Percentiles rank a stretch among this genome's conserved stretches.
Evolutionary conservation across 1,140 invertebrate species (phyloP).

Genomic region (Drosophila simulans): DNA sequence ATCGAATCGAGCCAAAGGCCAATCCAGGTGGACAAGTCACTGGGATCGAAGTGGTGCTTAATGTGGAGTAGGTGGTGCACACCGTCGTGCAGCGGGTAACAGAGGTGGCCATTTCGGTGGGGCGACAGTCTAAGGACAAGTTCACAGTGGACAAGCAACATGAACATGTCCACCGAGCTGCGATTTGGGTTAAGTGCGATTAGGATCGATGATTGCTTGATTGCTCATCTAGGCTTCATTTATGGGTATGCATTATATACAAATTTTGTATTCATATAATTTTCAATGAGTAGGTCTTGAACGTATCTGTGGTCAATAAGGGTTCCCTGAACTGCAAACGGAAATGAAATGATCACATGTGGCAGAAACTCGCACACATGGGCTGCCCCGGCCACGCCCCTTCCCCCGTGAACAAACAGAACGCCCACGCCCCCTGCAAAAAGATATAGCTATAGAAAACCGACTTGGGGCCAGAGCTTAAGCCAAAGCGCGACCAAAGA

Average conservation of each 20-base stretch:
- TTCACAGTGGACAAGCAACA: constrained; percentile 46
- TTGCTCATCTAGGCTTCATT: neutral
- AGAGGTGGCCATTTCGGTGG: constrained; percentile 2
- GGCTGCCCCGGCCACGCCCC: constrained; percentile 48
- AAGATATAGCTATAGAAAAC: constrained; percentile 29
- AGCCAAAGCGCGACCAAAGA: constrained; percentile 13
- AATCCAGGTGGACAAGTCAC: constrained; percentile 68
- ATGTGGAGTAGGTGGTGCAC: neutral
- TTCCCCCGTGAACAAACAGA: constrained; percentile 48
- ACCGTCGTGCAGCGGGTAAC: neutral
- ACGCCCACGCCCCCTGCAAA: constrained; percentile 59
- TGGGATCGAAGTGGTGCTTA: constrained; percentile 43
- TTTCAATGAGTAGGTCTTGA: neutral
- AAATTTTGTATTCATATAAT: too few species aligned
- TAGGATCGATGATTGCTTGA: constrained; percentile 27
- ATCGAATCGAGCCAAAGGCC: constrained; percentile 70
- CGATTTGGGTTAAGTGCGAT: constrained; percentile 46
- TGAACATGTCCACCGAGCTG: constrained; percentile 49
- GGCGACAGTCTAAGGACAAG: constrained; percentile 56
- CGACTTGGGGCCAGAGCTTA: neutral
- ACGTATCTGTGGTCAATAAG: neutral
- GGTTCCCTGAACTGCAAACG: constrained; percentile 40
- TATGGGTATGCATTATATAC: neutral
- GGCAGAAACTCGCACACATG: constrained; percentile 28
- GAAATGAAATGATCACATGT: constrained; percentile 70